Base-by-base conservation (phyloP, 2,113 vertebrate species). In the Megaceryle maxima region DNA sequence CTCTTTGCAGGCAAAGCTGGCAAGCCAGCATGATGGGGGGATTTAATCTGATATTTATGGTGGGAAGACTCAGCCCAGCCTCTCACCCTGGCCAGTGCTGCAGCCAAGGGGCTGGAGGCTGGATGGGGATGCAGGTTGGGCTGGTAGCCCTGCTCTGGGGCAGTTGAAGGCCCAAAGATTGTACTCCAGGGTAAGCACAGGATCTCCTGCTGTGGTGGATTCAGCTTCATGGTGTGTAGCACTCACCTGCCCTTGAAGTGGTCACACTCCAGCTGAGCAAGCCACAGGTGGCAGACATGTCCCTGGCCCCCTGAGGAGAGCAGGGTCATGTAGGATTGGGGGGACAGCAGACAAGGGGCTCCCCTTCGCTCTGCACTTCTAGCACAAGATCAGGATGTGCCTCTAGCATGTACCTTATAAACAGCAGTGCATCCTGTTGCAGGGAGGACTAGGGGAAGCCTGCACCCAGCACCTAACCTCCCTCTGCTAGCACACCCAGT, bases 281-380 rank as follows among this genome's bases (percentile, higher is more conserved):
- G 21, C 57, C 1, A 0, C 1, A 2, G 15, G 50, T 78, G 25
- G 33, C 76, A 87, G 41, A n/a, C 53, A 18, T 0, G 0, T 12
- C 48, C 29, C 22, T 3, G 0, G 44, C 8, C n/a, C 6, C 51
- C 51, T 22, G n/a, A 59, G 16, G 26, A 55, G 43, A 75, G 31
- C 43, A 59, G 18, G 37, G 31, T 13, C 26, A 70, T 1, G 0
- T 1, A 37, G 21, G 48, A 60, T 60, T 39, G 22, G 19, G 28
- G 24, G 15, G 33, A 83, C 33, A 78, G 20, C 41, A 63, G 73
- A 51, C 22, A 33, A 70, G 37, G 55, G 20, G 73, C 18, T 74
- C 25, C 17, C n/a, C 16, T 31, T 62, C 11, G 21, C 25, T 91
- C 41, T 35, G 19, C 1, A 1, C 22, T 50, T 73, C 72, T 31